These are phyloP conservation scores for Brachionus rotundiformis DNA, from an alignment of 1,140 invertebrate genomes.

Conservation along the genomic window DNA sequence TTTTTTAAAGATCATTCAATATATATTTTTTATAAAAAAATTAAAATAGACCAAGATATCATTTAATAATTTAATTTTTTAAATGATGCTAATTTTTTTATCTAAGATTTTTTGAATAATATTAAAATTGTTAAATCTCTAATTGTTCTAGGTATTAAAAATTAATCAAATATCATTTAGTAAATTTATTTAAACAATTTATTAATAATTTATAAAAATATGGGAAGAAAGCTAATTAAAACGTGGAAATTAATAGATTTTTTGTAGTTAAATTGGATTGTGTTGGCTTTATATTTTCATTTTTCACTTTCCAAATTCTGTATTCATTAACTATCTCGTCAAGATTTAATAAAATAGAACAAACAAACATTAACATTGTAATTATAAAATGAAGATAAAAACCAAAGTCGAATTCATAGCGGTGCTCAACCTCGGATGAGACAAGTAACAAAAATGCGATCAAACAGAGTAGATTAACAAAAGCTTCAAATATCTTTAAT, in stretches of 20 bases:
- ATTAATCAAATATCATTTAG: too few species aligned
- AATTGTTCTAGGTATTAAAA: too few species aligned
- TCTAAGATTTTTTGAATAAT: too few species aligned
- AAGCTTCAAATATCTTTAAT: neutral
- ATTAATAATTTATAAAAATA: neutral
- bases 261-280: neutral
- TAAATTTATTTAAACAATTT: too few species aligned
- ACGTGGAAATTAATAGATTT: neutral
- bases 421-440: constrained; percentile 25
- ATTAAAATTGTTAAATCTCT: too few species aligned
- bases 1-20: too few species aligned
- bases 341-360: constrained; percentile 21
- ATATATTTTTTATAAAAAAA: too few species aligned
- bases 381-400: constrained; percentile 1
- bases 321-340: constrained; percentile 48
- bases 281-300: neutral
- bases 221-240: neutral
- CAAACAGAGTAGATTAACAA: constrained; percentile 5
- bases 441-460: constrained; percentile 38
- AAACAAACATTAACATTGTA: neutral
- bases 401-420: constrained; percentile 13
- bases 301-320: constrained; percentile 46
- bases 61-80: too few species aligned
- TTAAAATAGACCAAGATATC: too few species aligned
- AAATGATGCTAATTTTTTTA: too few species aligned